Percentiles rank a stretch among this genome's conserved stretches.
These are phyloP conservation scores for Caenorhabditis auriculariae DNA, from an alignment of 2,888 invertebrate species.

Conservation along the genomic window DNA sequence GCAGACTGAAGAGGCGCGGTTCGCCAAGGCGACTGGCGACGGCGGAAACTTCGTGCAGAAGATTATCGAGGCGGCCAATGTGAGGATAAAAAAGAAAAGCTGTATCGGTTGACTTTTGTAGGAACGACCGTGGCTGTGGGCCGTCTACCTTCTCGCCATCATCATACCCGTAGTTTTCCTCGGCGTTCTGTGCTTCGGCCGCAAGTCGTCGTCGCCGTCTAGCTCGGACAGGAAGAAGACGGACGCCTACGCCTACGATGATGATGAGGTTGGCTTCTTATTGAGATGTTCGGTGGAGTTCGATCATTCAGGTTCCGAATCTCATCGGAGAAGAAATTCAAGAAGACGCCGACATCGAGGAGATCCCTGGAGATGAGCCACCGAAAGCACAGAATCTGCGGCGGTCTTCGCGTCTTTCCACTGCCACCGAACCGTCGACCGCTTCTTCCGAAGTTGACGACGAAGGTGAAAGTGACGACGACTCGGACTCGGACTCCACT, in stretches of 20 bases:
- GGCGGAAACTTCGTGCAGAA: slow-evolving; percentile 35
- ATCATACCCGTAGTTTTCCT: slow-evolving; percentile 79
- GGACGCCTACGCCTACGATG: slow-evolving; percentile 74
- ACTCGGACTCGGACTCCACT: slow-evolving; percentile 9
- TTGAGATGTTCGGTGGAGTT: neutral
- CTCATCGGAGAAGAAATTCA: slow-evolving; percentile 46
- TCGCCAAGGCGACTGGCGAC: slow-evolving; percentile 26
- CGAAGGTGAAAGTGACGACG: slow-evolving; percentile 3
- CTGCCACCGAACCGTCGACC: slow-evolving; percentile 15
- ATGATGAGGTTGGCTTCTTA: slow-evolving; percentile 58
- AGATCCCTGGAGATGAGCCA: slow-evolving; percentile 5
- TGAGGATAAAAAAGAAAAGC: neutral
- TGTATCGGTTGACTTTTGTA: slow-evolving; percentile 6
- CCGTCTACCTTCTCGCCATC: slow-evolving; percentile 77
- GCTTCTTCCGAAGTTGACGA: too few relatives aligned
- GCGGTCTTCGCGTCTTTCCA: slow-evolving; percentile 6
- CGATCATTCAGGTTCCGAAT: slow-evolving; percentile 17
- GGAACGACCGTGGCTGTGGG: slow-evolving; percentile 88
- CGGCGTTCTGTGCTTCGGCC: slow-evolving; percentile 78
- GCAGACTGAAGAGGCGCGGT: slow-evolving; percentile 64
- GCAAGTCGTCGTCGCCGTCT: slow-evolving; percentile 35
- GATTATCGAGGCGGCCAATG: slow-evolving; percentile 49
- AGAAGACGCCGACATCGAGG: slow-evolving; percentile 5
- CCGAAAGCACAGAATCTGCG: slow-evolving; percentile 11
- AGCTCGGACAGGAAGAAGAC: slow-evolving; percentile 72